phyloP scores from a whole-genome alignment of 2,888 invertebrate species.

The Notodonta dromedarius region DNA sequence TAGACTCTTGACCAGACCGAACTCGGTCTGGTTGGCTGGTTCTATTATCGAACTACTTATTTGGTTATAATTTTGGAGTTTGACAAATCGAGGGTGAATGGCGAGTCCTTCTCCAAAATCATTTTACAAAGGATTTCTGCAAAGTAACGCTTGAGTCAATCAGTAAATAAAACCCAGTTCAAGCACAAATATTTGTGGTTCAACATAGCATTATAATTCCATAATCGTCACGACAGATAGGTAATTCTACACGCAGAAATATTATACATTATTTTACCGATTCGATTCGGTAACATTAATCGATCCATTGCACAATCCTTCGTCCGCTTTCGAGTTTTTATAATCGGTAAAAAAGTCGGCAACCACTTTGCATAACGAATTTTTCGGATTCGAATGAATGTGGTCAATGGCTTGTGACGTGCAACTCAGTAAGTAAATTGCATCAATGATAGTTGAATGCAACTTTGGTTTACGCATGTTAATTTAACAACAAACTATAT shows the following conservation, averaged over 20 bases:
- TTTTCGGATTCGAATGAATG: slow-evolving; percentile 5
- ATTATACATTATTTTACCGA: slow-evolving; percentile 8
- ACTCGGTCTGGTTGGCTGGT: too few species aligned
- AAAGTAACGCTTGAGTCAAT: too few species aligned
- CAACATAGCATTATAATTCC: neutral
- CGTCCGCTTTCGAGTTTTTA: slow-evolving; percentile 21
- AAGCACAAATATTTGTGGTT: too few species aligned
- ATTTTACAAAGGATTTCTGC: too few species aligned
- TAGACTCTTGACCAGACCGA: too few species aligned
- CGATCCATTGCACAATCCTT: slow-evolving; percentile 31
- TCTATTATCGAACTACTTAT: too few species aligned
- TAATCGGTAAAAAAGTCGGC: slow-evolving; percentile 6
- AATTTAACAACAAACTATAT: too few species aligned
- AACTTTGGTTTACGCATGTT: neutral
- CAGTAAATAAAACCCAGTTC: too few species aligned
- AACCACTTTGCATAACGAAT: slow-evolving; percentile 10
- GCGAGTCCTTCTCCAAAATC: too few species aligned
- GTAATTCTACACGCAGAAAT: slow-evolving; percentile 38
- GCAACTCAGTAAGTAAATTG: neutral
- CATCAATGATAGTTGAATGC: too few species aligned
- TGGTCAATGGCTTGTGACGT: slow-evolving; percentile 6
- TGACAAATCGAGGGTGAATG: too few species aligned
- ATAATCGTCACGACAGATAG: slow-evolving; percentile 37
- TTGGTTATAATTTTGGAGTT: too few species aligned
- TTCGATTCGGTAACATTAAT: slow-evolving; percentile 31